Percentiles rank a stretch among this genome's conserved stretches.
phyloP scores from a whole-genome alignment of 2,113 vertebrate genomes.

The Okapia johnstoni region DNA sequence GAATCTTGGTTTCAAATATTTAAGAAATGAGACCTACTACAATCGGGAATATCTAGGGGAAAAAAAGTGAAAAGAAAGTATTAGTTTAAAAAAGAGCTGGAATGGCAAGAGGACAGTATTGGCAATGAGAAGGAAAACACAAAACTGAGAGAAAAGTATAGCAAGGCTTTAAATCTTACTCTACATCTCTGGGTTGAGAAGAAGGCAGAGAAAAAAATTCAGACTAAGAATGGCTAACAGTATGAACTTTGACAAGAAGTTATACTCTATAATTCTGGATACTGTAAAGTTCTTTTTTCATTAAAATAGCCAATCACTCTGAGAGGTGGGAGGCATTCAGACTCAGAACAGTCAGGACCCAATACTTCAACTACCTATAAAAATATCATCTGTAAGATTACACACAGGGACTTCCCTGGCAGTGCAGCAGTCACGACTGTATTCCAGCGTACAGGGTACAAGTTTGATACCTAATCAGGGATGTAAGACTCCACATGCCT shows the following conservation, averaged over 20 bases:
- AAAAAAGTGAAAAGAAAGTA: neutral
- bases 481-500: neutral
- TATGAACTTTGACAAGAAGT: neutral
- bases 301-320: neutral
- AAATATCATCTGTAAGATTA: neutral
- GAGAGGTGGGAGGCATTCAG: neutral
- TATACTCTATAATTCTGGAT: neutral
- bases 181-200: neutral
- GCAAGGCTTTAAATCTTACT: neutral
- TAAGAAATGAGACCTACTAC: neutral
- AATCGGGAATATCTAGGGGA: neutral
- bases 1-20: neutral
- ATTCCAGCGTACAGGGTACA: accelerated
- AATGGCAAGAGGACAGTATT: neutral
- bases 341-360: neutral
- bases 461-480: neutral
- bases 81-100: neutral
- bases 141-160: neutral
- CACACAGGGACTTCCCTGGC: neutral
- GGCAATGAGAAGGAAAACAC: neutral
- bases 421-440: neutral
- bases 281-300: neutral
- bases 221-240: neutral
- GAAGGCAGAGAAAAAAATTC: neutral
- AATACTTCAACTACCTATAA: neutral